Evolutionary conservation across 53 echinoderm and acorn worm genomes (phyloP), one percentile per base, ranked within the genome.

Genomic region (Actinopyga echinites): DNA sequence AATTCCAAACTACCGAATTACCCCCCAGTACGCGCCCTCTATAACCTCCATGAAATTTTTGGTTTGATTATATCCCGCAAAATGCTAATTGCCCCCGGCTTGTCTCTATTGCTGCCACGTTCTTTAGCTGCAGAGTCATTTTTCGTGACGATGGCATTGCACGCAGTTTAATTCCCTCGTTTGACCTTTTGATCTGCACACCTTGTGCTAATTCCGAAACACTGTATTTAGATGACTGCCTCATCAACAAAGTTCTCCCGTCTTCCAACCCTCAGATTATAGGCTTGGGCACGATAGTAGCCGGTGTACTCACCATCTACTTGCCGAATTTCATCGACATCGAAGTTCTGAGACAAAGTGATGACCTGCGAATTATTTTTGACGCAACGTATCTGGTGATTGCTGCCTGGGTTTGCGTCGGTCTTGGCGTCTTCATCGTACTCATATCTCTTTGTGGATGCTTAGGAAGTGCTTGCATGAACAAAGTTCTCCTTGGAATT

Each of bases 401-500:
- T 19, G 81, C 81, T 62, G 81, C 81, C 12, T 80, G 63, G 60
- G 61, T 80, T 37, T 32, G 35, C 23, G 63, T 80, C 9, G 81
- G 37, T 4, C 81, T 80, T 19, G 81, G 81, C 19, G 81, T 40
- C 40, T 37, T 61, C 40, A 62, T 80, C 4, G 81, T 80, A 3
- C 4, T 80, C 11, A 37, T 80, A 6, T 59, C 81, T 19, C 60
- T 80, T 5, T 80, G 81, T 42, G 81, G 81, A 33, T 80, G 81
- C 40, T 22, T 80, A 15, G 81, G 81, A 10, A 80, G 81, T 61
- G 60, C 60, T 1, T 80, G 60, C 35, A n/a, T 62, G 37, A 80
- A 61, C 44, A 62, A 80, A 44, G 81, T 80, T 5, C 81, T 80
- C 29, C 81, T 80, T 1, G 81, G 81, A n/a, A 80, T 80, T 23